Conservation (phyloP, 2,113 vertebrate genomes). For the Pteronura brasiliensis region DNA sequence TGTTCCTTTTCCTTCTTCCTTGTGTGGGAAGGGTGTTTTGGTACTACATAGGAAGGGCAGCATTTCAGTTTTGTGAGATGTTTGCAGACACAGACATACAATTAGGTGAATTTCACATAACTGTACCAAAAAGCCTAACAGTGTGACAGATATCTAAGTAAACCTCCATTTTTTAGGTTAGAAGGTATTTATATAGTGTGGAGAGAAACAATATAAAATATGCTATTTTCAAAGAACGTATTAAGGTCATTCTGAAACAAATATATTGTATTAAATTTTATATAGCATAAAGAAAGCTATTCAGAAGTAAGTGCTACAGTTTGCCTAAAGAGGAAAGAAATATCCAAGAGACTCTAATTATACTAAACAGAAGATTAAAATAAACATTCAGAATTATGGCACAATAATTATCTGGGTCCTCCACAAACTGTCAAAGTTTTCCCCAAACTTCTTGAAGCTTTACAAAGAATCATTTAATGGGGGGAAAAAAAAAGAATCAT, state of each 20-base stretch:
- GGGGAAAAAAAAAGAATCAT: conserved; percentile 21
- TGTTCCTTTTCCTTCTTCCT: not conserved
- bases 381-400: not conserved
- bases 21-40: not conserved
- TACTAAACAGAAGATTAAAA: conserved; percentile 39
- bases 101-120: not conserved
- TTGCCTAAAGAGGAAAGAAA: not conserved
- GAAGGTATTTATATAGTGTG: not conserved
- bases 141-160: not conserved
- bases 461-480: conserved; percentile 63
- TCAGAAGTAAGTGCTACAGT: conserved; percentile 23
- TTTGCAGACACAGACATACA: not conserved
- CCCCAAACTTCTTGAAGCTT: conserved; percentile 51
- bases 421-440: conserved; percentile 58
- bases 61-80: not conserved
- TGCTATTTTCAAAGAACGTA: not conserved
- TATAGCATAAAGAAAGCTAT: not conserved
- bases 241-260: not conserved
- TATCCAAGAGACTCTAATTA: conserved; percentile 55
- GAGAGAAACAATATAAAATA: not conserved
- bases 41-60: not conserved
- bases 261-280: not conserved
- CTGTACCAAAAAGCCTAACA: not conserved
- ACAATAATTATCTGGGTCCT: conserved; percentile 17
- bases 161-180: not conserved